Base-by-base conservation (phyloP, 1,140 invertebrate genomes). In the Macrobrachium rosenbergii region DNA sequence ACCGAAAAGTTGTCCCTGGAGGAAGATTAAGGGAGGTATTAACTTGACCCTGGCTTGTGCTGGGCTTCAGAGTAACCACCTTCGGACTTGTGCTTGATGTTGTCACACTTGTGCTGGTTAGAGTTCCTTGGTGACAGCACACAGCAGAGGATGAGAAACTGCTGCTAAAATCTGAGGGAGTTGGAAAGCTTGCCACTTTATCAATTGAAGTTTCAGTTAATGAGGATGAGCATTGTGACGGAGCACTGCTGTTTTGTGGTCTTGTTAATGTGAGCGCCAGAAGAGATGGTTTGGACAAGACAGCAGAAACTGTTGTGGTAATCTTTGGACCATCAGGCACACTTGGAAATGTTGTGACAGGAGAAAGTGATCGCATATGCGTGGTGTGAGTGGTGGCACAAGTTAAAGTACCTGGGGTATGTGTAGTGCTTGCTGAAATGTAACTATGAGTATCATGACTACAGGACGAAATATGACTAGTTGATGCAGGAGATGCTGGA, bases 11-110 rank as follows among this genome's bases (percentile, higher is more conserved):
- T 80, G 83, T 90, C 76, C 89, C 89, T 21, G 83, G 83, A 23
- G 89, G 89, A 63, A 88, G 87, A 28, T 83, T 88, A 17, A 90
- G 73, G 17, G 81, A 79, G n/a, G 89, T 88, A 60, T 78, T 86
- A 62, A 77, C 86, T 64, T 89, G 86, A 17, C 87, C 73, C 80
- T 85, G 83, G 60, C 80, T 87, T 60, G 84, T 72, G 83, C 83
- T 77, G 63, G 89, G 85, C 83, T 90, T 90, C 75, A 90, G 82
- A 21, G 89, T 90, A 43, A 89, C 89, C 64, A 90, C 79, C 82
- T 90, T 90, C 23, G 89, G 73, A 67, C 83, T 62, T 16, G 80
- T 52, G 19, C 83, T 64, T 45, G 89, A 64, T 67, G 80, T 60
- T 58, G 79, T 59, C 78, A 82, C 86, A 64, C 28, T 64, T 28